Base-by-base conservation (phyloP, 2,888 invertebrate species). In the Caenorhabditis sp. region DNA sequence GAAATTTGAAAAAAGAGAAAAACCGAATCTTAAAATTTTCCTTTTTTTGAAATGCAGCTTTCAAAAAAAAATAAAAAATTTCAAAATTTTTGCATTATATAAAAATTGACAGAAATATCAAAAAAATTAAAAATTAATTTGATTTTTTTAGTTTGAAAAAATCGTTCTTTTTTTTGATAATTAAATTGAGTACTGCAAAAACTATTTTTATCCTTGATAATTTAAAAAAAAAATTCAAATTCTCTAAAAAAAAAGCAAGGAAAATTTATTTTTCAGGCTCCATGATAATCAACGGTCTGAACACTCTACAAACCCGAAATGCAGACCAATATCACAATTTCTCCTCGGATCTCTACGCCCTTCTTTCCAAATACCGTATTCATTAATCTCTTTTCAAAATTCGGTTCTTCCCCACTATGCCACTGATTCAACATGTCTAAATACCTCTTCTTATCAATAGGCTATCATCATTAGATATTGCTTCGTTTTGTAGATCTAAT, bases 301-400 rank as follows among this genome's bases (percentile, higher is more conserved):
- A 50, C 53, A 58, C 37, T 6, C 60, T 74, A 2, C 64, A 64
- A 32, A 2, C 35, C 6, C 65, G 40, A 1, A 60, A 53, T 26
- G 3, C 44, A 0, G 74, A 67, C 5, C 65, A 74, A 1, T 74
- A 67, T 35, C 51, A 65, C 6, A 67, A 51, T 5, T 60, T 74
- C 18, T 13, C 67, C 1, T 47, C 58, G 18, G 74, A 74, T 9
- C 65, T 74, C 22, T 74, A 65, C 11, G 40, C 51, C 22, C 67
- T 74, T 15, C 22, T 74, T 44, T 50, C 74, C 28, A 74, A 67
- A 60, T 74, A 74, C n/a, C 40, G 44, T 15, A 18, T 60, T 13
- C 40, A 40, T n/a, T 55, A 26, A 55, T n/a, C n/a, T n/a, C n/a
- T n/a, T n/a, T n/a, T n/a, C n/a, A n/a, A n/a, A n/a, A n/a, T n/a